Base-by-base conservation (phyloP, 2,888 invertebrate species). In the Tinea semifulvella region DNA sequence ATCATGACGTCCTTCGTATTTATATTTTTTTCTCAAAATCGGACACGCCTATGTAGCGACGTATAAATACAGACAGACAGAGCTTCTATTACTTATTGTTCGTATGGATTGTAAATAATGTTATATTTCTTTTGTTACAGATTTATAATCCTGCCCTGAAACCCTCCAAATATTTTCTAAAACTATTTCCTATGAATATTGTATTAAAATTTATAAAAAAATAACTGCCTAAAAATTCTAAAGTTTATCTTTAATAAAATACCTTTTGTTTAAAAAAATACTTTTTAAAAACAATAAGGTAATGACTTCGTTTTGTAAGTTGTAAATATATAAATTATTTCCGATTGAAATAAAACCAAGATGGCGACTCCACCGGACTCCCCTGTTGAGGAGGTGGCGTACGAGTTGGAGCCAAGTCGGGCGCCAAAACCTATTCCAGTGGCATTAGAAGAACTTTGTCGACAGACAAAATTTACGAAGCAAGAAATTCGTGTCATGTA, bases 401-500 rank as follows among this genome's bases (percentile, higher is more conserved):
- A 90, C 68, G 93, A 93, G 65, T 84, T 93, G 66, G 93, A 93
- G 70, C 89, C 89, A 52, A 87, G 87, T 61, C 80, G 92, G 57
- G 84, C 88, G 14, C 92, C 92, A 51, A 92, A 92, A 57, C 90
- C 92, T 16, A 86, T 92, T 51, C 92, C 93, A 36, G 93, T 93
- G 38, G 92, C 92, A 14, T 84, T 94, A 50, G 96, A 96, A 65
- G 94, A 95, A 65, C 84, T 97, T 48, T 94, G 95, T 71, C 85
- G 92, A 56, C 92, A 93, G 71, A 96, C 96, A 46, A 96, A 97
- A 76, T 98, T 98, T 82, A 92, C 95, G 42, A 87, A 94, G 60
- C 94, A 94, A 68, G 98, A 98, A 79, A 94, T 98, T 53, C 88
- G 97, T 57, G 93, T 96, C 61, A 96, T 98, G 94, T 98, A 98